phyloP scores from a whole-genome alignment of 2,113 vertebrate species.

The Otis tarda region DNA sequence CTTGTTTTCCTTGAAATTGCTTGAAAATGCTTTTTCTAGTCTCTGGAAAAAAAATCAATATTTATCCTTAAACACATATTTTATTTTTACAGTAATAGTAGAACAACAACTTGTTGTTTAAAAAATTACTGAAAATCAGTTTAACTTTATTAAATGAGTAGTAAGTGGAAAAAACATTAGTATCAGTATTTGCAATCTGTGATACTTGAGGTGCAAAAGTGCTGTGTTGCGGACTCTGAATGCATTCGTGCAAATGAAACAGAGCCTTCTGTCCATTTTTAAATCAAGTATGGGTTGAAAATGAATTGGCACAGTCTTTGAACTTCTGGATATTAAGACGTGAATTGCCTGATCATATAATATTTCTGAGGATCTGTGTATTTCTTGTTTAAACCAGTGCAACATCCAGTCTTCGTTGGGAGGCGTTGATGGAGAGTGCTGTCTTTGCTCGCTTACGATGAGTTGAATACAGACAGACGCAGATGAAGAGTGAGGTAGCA shows the following conservation, averaged over 20 bases:
- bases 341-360: neutral
- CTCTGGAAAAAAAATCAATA: neutral
- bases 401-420: neutral
- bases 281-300: neutral
- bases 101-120: neutral
- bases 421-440: neutral
- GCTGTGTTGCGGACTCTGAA: neutral
- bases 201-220: neutral
- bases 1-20: neutral
- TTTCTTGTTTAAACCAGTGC: neutral
- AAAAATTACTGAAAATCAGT: neutral
- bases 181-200: neutral
- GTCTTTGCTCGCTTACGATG: neutral
- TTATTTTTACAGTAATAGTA: neutral
- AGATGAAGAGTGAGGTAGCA: constrained; percentile 20
- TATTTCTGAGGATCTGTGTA: neutral
- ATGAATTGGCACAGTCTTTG: neutral
- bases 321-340: neutral
- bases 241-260: neutral
- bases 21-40: neutral
- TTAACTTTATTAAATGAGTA: neutral
- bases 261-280: neutral
- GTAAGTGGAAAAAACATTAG: neutral
- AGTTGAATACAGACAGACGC: constrained; percentile 56
- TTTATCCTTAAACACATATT: neutral